Base-by-base conservation (phyloP, 2,113 vertebrate species). In the Epinephelus cyanopodus region DNA sequence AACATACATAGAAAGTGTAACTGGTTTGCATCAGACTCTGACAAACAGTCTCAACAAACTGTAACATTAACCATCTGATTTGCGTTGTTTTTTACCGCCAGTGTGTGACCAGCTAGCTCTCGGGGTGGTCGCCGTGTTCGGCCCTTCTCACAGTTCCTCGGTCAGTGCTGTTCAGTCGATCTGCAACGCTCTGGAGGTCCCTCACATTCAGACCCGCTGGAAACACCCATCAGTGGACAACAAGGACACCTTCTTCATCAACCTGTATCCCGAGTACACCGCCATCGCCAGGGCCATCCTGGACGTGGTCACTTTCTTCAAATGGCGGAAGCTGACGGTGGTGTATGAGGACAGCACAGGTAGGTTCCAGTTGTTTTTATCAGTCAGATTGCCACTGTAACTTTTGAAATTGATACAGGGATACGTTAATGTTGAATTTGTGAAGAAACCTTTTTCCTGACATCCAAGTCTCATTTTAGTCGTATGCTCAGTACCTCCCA, bases 261-360 rank as follows among this genome's bases (percentile, higher is more conserved):
- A 99, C 94, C 96, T 99, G 27, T 97, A 97, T 77, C 98, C 98
- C 0, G 98, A 99, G 90, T 98, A 98, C 77, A 94, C 96, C 0
- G 97, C 98, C 73, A 97, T 99, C 90, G 98, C 98, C 90, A 94
- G 96, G 54, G 98, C 98, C 0, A 96, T 99, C 77, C 94, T 99
- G 94, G 98, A 99, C 69, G 94, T 99, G 18, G 98, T 99, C 69
- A 96, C 97, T 1, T 97, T 98, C 90, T 98, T 97, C 92, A 98
- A 97, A 83, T 99, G 98, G 98, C 98, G 96, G 70, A 96, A 96
- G 1, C 92, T 99, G 33, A 99, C 98, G 0, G 96, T 99, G 81
- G 97, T 99, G 3, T 99, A 99, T 11, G 97, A 99, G 94, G 98
- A 99, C 93, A 98, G 98, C 92, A 97, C 97, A 80, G 97, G 98